phyloP scores from a whole-genome alignment of 2,113 vertebrate genomes.

The Microcebus ravelobensis region DNA sequence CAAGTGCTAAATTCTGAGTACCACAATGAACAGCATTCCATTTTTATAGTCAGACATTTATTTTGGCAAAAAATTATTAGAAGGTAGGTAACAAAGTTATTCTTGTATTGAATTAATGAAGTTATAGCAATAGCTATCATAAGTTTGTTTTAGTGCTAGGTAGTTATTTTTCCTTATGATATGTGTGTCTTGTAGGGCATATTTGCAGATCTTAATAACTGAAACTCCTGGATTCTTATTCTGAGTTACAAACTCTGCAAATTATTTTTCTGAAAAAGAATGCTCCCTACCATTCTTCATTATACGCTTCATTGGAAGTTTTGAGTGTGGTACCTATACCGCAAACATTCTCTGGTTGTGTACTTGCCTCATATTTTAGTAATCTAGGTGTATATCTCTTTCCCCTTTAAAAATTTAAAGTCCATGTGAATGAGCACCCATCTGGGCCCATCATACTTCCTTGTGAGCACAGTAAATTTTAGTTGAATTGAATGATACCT shows the following conservation, averaged over 20 bases:
- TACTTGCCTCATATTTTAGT: neutral
- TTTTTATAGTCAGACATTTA: slow-evolving; percentile 32
- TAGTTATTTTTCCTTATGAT: neutral
- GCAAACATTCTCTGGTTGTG: neutral
- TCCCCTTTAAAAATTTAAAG: neutral
- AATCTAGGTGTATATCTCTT: neutral
- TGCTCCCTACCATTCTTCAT: neutral
- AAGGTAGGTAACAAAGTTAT: neutral
- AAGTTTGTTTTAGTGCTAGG: neutral
- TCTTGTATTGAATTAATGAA: neutral
- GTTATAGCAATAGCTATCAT: neutral
- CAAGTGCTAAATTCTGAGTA: slow-evolving; percentile 10
- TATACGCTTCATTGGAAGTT: neutral
- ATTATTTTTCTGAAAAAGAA: slow-evolving; percentile 16
- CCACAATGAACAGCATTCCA: neutral
- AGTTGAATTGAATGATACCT: neutral
- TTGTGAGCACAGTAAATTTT: neutral
- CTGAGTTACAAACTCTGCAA: neutral
- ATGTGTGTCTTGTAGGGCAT: neutral
- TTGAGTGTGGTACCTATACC: neutral
- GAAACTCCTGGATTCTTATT: neutral
- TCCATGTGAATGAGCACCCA: neutral
- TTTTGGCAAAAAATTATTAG: slow-evolving; percentile 26
- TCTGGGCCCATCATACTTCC: neutral
- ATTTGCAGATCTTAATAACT: neutral